Evolutionary conservation across 2,888 invertebrate species (phyloP), one percentile per base, ranked within the genome.

Genomic region (Entomobrya proxima): DNA sequence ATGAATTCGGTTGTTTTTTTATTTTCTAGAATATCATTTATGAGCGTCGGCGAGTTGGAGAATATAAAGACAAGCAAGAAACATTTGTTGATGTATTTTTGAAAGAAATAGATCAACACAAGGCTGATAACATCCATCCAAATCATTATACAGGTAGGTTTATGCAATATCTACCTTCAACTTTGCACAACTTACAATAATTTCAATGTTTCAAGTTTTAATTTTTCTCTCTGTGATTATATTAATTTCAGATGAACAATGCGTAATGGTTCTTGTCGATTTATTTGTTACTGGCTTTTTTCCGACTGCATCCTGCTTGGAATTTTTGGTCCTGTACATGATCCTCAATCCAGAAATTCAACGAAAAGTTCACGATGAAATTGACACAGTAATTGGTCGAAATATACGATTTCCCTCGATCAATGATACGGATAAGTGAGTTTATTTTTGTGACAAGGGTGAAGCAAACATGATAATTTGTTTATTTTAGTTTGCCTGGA

Each of bases 251-350:
- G 88, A 88, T 21, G 86, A 88, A 27, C 88, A 88, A 75, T 81
- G 86, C 18, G 83, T 85, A 4, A 86, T 87, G 86, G 84, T 88
- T 11, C 47, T 88, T 11, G 44, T 88, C 40, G 89, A 89, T 69
- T 61, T 89, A n/a, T 88, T 89, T 67, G 64, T 88, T 3, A 88
- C 89, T n/a, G 89, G 89, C 11, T 88, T 87, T 32, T 64, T 86
- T 5, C 86, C 89, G 9, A 84, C 85, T 1, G 79, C 87, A 3
- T 86, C 88, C 1, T 86, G 86, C 30, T 40, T 89, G 9, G 87
- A 86, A 47, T 89, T 83, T 55, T 79, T 87, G 11, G 47, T 89
- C 21, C 83, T 88, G 82, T 89, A 85, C 67, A 88, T 89, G 89
- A 85, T 89, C 32, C 77, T 87, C 11, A 61, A 89, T 58, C 89